Evolutionary conservation across 2,888 invertebrate species (phyloP).

Genomic region (Lagria hirta): DNA sequence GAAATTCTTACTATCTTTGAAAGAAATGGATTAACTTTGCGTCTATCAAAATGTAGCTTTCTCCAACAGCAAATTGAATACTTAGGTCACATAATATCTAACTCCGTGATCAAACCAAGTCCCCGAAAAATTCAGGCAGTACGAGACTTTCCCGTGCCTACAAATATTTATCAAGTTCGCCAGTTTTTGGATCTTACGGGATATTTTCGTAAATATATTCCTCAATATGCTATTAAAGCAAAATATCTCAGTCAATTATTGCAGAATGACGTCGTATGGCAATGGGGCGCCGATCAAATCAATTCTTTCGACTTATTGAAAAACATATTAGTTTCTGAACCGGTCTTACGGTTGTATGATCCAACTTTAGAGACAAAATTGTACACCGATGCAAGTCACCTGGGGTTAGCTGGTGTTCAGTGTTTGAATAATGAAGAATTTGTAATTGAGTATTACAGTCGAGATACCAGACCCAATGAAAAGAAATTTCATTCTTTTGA

Average conservation of each 20-base stretch:
- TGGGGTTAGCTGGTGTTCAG: slow-evolving; percentile 24
- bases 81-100: no score
- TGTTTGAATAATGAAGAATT: slow-evolving; percentile 19
- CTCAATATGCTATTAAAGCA: background rate
- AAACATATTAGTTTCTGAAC: slow-evolving; percentile 8
- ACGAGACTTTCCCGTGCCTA: slow-evolving; percentile 12
- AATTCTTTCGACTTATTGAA: slow-evolving; percentile 1
- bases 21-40: background rate
- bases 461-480: slow-evolving; percentile 16
- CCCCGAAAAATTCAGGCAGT: slow-evolving; percentile 15
- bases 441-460: slow-evolving; percentile 20
- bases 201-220: slow-evolving; percentile 8
- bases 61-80: no score
- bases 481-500: slow-evolving; percentile 29
- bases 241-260: background rate
- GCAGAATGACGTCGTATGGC: slow-evolving; percentile 2
- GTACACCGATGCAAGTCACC: slow-evolving; percentile 28
- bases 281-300: no score
- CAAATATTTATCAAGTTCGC: slow-evolving; percentile 1
- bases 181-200: slow-evolving; percentile 6
- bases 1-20: background rate
- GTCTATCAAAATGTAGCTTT: background rate
- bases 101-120: slow-evolving; percentile 5
- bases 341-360: slow-evolving; percentile 25
- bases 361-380: slow-evolving; percentile 14